Conservation (phyloP, 1,140 invertebrate genomes). For the Anoplophora glabripennis region DNA sequence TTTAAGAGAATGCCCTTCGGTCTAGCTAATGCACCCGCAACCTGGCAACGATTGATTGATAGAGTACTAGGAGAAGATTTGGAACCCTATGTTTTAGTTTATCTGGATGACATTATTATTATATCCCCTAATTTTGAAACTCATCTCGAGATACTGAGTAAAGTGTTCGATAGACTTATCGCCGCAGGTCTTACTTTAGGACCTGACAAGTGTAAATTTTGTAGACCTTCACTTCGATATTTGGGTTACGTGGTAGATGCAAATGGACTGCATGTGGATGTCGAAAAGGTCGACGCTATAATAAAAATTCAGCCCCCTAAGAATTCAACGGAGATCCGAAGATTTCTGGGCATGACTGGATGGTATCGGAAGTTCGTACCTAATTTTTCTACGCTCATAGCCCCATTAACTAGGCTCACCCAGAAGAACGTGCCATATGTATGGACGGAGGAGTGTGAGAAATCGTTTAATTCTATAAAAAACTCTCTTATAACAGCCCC, state of each 20-base stretch:
- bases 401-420: slow-evolving; percentile 43
- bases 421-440: slow-evolving; percentile 13
- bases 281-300: not conserved
- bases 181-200: not conserved
- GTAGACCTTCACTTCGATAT: not conserved
- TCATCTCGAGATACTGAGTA: not conserved
- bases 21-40: too few species aligned
- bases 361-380: slow-evolving; percentile 49
- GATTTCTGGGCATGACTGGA: slow-evolving; percentile 37
- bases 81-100: too few species aligned
- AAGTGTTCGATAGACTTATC: slow-evolving; percentile 15
- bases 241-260: slow-evolving; percentile 1
- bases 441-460: not conserved
- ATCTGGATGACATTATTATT: too few species aligned
- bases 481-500: slow-evolving; percentile 21
- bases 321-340: slow-evolving; percentile 32
- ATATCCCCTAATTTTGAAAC: too few species aligned
- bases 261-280: not conserved
- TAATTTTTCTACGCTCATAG: slow-evolving; percentile 42
- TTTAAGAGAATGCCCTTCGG: too few species aligned
- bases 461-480: slow-evolving; percentile 17
- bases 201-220: slow-evolving; percentile 4
- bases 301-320: slow-evolving; percentile 7
- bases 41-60: too few species aligned
- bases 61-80: too few species aligned